phyloP scores from a whole-genome alignment of 2,888 invertebrate species.

The Drosophila borborema region DNA sequence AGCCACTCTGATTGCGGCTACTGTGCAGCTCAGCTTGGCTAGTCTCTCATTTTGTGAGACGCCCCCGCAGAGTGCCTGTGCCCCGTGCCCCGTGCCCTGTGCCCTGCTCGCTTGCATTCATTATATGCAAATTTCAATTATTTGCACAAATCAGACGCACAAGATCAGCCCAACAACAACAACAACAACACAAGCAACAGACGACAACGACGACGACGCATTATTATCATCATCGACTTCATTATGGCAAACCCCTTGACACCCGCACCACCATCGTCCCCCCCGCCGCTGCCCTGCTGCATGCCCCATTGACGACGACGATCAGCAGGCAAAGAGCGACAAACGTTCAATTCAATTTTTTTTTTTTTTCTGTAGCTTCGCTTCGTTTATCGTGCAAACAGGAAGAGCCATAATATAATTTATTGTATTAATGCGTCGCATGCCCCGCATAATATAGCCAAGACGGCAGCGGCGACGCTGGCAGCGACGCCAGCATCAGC shows the following conservation, averaged over 20 bases:
- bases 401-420: constrained; percentile 81
- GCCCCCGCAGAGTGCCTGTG: background rate
- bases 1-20: constrained; percentile 70
- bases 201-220: constrained; percentile 55
- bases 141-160: constrained; percentile 77
- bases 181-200: constrained; percentile 1
- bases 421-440: constrained; percentile 74
- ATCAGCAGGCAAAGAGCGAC: constrained; percentile 54
- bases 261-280: background rate
- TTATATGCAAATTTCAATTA: constrained; percentile 84
- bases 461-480: constrained; percentile 21
- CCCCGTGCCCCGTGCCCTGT: too few relatives aligned
- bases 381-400: constrained; percentile 75
- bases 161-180: constrained; percentile 60
- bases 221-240: constrained; percentile 74
- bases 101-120: constrained; percentile 59
- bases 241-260: constrained; percentile 49
- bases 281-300: background rate
- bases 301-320: constrained; percentile 47
- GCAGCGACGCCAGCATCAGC: constrained; percentile 35
- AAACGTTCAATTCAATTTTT: constrained; percentile 62
- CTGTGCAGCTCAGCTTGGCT: constrained; percentile 57
- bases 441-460: constrained; percentile 67
- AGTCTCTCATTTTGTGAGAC: constrained; percentile 1
- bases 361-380: constrained; percentile 34